A percentile compares a stretch with the other conserved stretches of the same genome.
Evolutionary conservation across 35 echinoderm and acorn worm genomes (phyloP).

Genomic region (Hemicentrotus pulcherrimus): DNA sequence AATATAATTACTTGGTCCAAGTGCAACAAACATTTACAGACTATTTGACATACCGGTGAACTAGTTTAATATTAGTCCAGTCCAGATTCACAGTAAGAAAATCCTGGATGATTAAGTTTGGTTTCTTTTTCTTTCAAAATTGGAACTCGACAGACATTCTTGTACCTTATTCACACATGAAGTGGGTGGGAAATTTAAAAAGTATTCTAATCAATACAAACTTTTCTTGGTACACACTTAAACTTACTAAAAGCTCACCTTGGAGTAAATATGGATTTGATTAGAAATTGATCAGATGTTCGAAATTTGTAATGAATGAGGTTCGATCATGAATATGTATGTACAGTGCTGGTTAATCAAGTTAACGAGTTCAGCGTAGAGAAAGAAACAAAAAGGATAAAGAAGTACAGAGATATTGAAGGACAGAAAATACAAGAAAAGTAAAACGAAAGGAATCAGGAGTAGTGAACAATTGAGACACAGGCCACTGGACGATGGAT

Average conservation of each 20-base stretch:
- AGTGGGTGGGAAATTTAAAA: too few species aligned
- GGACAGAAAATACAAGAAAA: neutral
- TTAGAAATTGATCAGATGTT: too few species aligned
- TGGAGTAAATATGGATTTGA: too few species aligned
- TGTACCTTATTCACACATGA: neutral
- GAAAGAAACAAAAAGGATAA: too few species aligned
- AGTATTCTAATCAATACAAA: too few species aligned
- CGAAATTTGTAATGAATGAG: too few species aligned
- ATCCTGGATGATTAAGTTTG: neutral
- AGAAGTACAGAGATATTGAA: neutral
- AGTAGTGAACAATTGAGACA: neutral
- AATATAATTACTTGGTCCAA: neutral
- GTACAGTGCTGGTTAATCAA: too few species aligned
- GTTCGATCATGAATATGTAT: too few species aligned
- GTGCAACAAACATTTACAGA: neutral
- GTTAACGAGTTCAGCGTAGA: too few species aligned
- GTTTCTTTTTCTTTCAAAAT: neutral
- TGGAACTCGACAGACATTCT: neutral
- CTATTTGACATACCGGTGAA: neutral
- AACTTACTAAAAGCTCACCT: too few species aligned
- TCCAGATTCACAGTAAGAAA: neutral
- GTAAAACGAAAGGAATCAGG: neutral
- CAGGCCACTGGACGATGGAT: neutral
- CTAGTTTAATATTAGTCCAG: neutral
- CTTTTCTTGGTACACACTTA: too few species aligned